These are phyloP conservation scores for Oceanodroma tethys DNA, from an alignment of 2,113 vertebrate genomes.

Conservation along the genomic window DNA sequence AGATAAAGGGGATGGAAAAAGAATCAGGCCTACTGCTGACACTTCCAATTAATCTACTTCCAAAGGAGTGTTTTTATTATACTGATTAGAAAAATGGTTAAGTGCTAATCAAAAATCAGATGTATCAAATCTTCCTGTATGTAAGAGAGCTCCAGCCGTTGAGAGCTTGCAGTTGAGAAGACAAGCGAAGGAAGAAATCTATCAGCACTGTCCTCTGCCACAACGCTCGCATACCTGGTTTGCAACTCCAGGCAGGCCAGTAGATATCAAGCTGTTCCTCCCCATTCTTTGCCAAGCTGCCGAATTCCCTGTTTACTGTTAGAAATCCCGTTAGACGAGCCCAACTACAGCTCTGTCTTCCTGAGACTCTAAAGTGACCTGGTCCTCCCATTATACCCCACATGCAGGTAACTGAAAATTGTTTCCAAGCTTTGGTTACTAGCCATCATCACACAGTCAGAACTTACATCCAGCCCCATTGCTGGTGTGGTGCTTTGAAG, in stretches of 20 bases:
- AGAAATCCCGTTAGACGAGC: background rate
- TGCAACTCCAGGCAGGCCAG: background rate
- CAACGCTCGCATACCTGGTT: background rate
- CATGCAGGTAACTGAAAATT: background rate
- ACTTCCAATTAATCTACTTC: background rate
- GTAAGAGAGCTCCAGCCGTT: background rate
- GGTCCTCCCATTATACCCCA: background rate
- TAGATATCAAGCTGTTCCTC: background rate
- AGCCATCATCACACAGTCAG: background rate
- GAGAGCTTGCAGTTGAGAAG: background rate
- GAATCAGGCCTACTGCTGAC: background rate
- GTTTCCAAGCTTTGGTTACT: background rate
- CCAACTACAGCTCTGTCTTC: background rate
- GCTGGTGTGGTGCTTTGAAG: constrained; percentile 31
- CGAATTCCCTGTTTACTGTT: background rate
- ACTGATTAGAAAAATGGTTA: background rate
- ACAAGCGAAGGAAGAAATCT: background rate
- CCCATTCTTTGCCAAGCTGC: background rate
- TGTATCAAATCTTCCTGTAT: background rate
- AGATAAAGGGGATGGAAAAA: background rate
- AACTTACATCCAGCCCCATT: constrained; percentile 74
- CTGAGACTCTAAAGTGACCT: background rate
- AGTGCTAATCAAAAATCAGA: background rate
- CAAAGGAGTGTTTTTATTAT: background rate
- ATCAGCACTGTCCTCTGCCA: background rate